Base-by-base conservation (phyloP, 1,140 invertebrate species). In the Archegozetes longisetosus region DNA sequence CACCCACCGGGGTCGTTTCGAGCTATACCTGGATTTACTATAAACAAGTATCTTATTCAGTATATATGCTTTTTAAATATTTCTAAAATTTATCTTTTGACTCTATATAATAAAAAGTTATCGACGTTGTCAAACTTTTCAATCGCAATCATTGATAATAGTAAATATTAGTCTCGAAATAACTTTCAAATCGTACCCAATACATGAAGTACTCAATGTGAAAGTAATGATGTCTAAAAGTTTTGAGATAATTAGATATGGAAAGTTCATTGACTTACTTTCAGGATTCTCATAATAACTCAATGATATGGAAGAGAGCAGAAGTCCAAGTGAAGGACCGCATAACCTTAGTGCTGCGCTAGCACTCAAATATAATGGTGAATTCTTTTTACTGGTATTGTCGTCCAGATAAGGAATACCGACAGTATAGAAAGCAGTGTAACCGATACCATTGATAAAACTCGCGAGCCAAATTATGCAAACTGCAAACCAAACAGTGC, bases 381-480 rank as follows among this genome's bases (percentile, higher is more conserved):
- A 56, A 52, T 71, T 69, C 40, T 63, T 63, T 54, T 68, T 70
- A 17, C 64, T 61, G 17, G 70, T 64, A 58, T 71, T 72, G n/a
- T 72, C 69, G 57, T 71, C 70, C 28, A 71, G 58, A 48, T 68
- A 65, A 12, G 70, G 70, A 29, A 67, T 48, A 23, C 69, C 70
- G 24, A 70, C 53, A 3, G 68, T 53, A 55, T 60, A 66, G 55
- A 61, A 68, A 29, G 56, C 55, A 9, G 60, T 66, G 32, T 48
- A 57, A 52, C 66, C 66, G 50, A 64, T 66, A 26, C 48, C 22
- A 53, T 48, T 78, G 14, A 82, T 84, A 28, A 52, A 53, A 24
- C 20, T n/a, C 3, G 56, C 54, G 13, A n/a, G 55, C 23, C 29
- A 49, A 13, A 40, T n/a, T 1, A 58, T 55, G 0, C 40, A 40